phyloP scores from a whole-genome alignment of 2,797 vertebrate species.

The Peromyscus melanophrys region DNA sequence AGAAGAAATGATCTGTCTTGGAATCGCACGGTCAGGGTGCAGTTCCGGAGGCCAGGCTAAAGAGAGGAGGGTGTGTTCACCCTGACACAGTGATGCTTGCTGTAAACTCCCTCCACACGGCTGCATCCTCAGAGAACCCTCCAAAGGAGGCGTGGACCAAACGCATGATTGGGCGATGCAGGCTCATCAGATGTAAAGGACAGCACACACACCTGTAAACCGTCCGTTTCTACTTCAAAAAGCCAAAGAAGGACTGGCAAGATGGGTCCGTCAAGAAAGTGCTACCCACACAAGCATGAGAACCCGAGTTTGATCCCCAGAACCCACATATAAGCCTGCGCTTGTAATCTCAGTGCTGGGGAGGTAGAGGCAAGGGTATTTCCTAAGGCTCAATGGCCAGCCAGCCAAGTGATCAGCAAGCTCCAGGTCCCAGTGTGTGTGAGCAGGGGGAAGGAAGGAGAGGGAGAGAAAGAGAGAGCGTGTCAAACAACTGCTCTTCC shows the following conservation, averaged over 20 bases:
- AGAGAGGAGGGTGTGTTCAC: fast-evolving
- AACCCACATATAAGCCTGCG: neutral
- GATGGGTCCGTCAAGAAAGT: neutral
- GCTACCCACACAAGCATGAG: neutral
- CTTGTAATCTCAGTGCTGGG: neutral
- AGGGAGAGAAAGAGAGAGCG: too few species aligned
- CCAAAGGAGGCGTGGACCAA: neutral
- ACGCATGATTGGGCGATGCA: fast-evolving
- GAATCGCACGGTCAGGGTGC: neutral
- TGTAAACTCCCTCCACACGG: neutral
- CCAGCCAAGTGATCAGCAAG: neutral
- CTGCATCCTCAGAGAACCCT: too few species aligned
- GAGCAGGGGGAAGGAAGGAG: neutral
- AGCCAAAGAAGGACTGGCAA: neutral
- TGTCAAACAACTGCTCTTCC: neutral
- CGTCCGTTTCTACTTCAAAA: neutral
- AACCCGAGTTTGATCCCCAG: neutral
- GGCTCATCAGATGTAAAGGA: fast-evolving
- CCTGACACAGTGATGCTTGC: neutral
- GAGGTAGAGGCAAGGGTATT: neutral
- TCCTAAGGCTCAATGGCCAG: neutral
- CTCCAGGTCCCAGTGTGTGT: neutral
- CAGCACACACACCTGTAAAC: neutral
- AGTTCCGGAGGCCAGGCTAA: fast-evolving
- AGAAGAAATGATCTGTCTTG: neutral